These are phyloP conservation scores for Hestina assimilis DNA, from an alignment of 1,140 invertebrate species.

Conservation along the genomic window DNA sequence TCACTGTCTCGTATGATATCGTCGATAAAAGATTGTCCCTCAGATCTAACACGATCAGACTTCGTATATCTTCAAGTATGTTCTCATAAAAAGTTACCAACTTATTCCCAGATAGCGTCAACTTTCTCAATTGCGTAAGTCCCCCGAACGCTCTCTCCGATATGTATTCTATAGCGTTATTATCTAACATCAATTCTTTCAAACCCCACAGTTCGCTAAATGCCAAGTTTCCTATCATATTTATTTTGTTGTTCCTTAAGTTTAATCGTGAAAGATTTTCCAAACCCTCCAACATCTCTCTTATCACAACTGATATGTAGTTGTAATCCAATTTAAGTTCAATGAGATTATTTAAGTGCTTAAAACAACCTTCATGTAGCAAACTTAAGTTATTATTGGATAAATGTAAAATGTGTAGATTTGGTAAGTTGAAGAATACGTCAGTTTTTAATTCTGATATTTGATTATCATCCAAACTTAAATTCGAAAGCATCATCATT, in stretches of 20 bases:
- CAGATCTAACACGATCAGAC: constrained; percentile 84
- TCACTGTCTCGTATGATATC: constrained; percentile 84
- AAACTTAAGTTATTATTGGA: constrained; percentile 85
- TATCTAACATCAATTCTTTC: constrained; percentile 85
- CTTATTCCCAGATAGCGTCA: constrained; percentile 86
- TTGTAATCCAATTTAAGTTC: constrained; percentile 85
- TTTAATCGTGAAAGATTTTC: constrained; percentile 83
- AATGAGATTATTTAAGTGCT: constrained; percentile 81
- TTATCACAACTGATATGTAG: constrained; percentile 83
- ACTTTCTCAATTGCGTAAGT: constrained; percentile 82
- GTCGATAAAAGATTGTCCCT: constrained; percentile 85
- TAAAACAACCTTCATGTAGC: constrained; percentile 87
- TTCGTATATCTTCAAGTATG: constrained; percentile 82
- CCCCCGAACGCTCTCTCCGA: constrained; percentile 85
- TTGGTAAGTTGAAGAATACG: constrained; percentile 85
- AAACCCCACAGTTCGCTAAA: constrained; percentile 86
- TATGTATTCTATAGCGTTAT: constrained; percentile 82
- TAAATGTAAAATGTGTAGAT: constrained; percentile 82
- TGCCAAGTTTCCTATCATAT: constrained; percentile 84
- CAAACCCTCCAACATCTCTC: constrained; percentile 85
- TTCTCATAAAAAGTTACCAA: constrained; percentile 82
- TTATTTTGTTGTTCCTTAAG: constrained; percentile 83
- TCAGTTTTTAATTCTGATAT: constrained; percentile 85
- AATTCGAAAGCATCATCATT: constrained; percentile 81
- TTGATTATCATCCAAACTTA: constrained; percentile 85